Base-by-base conservation (phyloP, 2,113 vertebrate genomes). In the Proterorhinus semilunaris region DNA sequence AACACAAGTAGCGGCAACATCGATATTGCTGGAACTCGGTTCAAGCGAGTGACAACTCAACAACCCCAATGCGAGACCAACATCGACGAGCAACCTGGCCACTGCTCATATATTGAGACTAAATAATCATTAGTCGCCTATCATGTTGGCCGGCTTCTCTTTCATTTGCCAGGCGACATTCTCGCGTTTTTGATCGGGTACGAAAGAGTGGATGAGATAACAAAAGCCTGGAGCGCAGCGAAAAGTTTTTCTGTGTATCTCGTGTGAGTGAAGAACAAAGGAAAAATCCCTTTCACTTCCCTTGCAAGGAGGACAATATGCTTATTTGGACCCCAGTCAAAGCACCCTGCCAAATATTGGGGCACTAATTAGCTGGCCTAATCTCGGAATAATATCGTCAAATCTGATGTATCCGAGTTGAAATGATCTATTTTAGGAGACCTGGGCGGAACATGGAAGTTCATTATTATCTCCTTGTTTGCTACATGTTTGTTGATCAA, bases 401-500 rank as follows among this genome's bases (percentile, higher is more conserved):
- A 88, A 84, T 87, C 76, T 74, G 79, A 86, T 82, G 66, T 83
- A 83, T 80, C 83, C 74, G 55, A 69, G 75, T 87, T 87, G 86
- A 91, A 87, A 87, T 84, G 65, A 10, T 87, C 87, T 91, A 91
- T 90, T 90, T 89, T 83, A 45, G 84, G 86, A 81, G 80, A 81
- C 82, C 83, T 73, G 69, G 15, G 65, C 70, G 83, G 79, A 86
- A 89, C 84, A 89, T 67, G 71, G 76, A 82, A 81, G 65, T 89
- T 88, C 86, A 85, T 90, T 87, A 91, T 85, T 80, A 83, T 85
- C 83, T 82, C 45, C 83, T 88, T 86, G 86, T 89, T 88, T 88
- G 86, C 83, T 85, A 89, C 88, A 91, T 85, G 86, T 87, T 84
- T 87, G 83, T 88, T 86, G 85, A 90, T 90, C 86, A 88, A 87